These are phyloP conservation scores for Drosophila santomea DNA, from an alignment of 1,140 invertebrate species.

Conservation along the genomic window DNA sequence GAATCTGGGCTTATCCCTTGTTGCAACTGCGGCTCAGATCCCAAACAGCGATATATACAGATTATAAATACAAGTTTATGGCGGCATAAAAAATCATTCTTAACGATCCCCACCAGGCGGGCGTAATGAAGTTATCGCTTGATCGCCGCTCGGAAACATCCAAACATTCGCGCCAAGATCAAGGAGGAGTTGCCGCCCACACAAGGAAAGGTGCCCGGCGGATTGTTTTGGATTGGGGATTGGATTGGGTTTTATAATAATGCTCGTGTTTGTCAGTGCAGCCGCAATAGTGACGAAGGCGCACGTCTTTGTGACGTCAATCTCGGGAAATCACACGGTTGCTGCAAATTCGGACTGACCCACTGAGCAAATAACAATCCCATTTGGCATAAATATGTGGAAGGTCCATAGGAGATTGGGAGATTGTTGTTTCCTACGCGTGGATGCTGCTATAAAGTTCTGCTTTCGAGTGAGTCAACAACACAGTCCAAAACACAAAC, in stretches of 20 bases:
- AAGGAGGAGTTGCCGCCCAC: constrained; percentile 20
- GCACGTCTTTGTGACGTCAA: constrained; percentile 50
- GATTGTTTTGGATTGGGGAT: neutral
- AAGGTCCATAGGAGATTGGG: no score
- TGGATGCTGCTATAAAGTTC: neutral
- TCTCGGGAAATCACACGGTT: constrained; percentile 29
- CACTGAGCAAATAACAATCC: neutral
- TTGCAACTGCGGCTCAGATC: constrained; percentile 4
- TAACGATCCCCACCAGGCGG: constrained; percentile 16
- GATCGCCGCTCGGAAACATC: constrained; percentile 35
- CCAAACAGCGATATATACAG: neutral
- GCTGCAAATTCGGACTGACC: constrained; percentile 16
- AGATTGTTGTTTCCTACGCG: neutral
- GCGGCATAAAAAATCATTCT: constrained; percentile 44
- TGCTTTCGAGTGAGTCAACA: neutral
- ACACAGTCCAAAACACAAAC: no score
- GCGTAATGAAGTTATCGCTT: constrained; percentile 43
- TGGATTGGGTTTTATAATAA: constrained; percentile 17
- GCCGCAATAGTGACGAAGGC: constrained; percentile 34
- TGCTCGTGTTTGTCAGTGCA: constrained; percentile 9
- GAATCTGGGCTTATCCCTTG: constrained; percentile 45
- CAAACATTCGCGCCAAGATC: constrained; percentile 28
- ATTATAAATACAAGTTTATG: constrained; percentile 51
- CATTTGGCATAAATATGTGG: no score
- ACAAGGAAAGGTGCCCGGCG: constrained; percentile 2